phyloP scores from a whole-genome alignment of 1,140 invertebrate genomes.

The Saccostrea cuccullata region DNA sequence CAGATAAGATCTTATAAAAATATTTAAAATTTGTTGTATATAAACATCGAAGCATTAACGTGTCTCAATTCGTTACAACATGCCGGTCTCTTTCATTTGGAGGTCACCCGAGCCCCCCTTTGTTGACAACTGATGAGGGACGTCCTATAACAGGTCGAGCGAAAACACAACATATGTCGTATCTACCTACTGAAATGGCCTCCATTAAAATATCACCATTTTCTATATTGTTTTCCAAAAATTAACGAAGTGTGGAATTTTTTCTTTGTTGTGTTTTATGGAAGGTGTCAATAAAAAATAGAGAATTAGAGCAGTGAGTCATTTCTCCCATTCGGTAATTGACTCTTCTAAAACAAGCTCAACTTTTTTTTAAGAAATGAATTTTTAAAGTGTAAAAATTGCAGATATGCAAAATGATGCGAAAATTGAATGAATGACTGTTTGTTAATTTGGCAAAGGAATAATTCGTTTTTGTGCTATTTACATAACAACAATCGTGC shows the following conservation, averaged over 20 bases:
- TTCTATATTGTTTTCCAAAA: background rate
- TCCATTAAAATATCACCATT: background rate
- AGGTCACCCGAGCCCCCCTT: background rate
- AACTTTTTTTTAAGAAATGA: background rate
- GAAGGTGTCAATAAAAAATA: background rate
- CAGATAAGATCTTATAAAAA: constrained; percentile 2
- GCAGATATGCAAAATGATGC: background rate
- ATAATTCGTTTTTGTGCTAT: background rate
- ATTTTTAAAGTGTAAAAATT: background rate
- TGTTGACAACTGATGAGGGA: background rate
- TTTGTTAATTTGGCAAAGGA: background rate
- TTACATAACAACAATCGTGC: background rate
- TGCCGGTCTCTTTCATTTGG: background rate
- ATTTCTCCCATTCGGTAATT: background rate
- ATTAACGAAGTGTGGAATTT: background rate
- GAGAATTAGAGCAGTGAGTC: background rate
- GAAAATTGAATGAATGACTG: background rate
- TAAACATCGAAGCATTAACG: background rate
- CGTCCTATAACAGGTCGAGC: background rate
- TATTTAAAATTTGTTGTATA: constrained; percentile 16
- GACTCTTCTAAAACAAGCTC: background rate
- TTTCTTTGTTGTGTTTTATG: background rate
- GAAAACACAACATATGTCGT: background rate
- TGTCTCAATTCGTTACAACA: background rate
- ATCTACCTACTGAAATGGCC: background rate